Evolutionary conservation across 2,888 invertebrate genomes (phyloP).

Genomic region (Trichogramma evanescens): DNA sequence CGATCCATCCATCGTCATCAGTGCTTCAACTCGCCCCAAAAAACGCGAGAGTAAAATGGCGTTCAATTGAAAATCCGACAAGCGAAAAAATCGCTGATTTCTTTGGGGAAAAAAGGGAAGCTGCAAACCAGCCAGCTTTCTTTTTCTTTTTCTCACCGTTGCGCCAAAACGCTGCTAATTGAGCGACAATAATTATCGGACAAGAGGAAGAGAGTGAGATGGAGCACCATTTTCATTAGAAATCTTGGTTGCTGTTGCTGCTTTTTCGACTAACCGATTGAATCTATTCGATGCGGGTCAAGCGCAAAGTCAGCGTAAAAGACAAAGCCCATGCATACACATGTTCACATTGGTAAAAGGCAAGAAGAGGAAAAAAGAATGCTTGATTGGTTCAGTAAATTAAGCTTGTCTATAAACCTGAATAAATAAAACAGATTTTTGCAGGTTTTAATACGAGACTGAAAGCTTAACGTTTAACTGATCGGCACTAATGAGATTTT

Average conservation of each 20-base stretch:
- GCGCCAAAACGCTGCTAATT: slow-evolving; percentile 29
- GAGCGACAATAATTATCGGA: slow-evolving; percentile 37
- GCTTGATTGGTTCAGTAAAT: not conserved
- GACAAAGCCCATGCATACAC: slow-evolving; percentile 9
- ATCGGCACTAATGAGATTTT: no score
- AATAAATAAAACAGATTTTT: no score
- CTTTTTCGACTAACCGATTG: slow-evolving; percentile 15
- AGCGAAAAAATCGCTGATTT: slow-evolving; percentile 35
- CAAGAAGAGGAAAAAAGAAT: not conserved
- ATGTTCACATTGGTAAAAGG: not conserved
- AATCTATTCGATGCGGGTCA: slow-evolving; percentile 35
- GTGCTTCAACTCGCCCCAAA: not conserved
- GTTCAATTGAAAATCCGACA: slow-evolving; percentile 19
- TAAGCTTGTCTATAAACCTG: no score
- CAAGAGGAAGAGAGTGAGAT: not conserved
- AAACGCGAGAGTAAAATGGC: not conserved
- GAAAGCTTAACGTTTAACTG: no score
- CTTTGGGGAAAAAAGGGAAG: slow-evolving; percentile 25
- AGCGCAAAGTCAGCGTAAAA: slow-evolving; percentile 30
- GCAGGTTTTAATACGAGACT: no score
- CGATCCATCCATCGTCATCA: no score
- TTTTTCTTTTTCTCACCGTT: not conserved
- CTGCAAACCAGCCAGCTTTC: slow-evolving; percentile 4
- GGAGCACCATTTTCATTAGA: slow-evolving; percentile 13
- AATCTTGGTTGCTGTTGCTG: not conserved